Evolutionary conservation across 2,113 vertebrate genomes (phyloP).

Genomic region (Coreoperca whiteheadi): DNA sequence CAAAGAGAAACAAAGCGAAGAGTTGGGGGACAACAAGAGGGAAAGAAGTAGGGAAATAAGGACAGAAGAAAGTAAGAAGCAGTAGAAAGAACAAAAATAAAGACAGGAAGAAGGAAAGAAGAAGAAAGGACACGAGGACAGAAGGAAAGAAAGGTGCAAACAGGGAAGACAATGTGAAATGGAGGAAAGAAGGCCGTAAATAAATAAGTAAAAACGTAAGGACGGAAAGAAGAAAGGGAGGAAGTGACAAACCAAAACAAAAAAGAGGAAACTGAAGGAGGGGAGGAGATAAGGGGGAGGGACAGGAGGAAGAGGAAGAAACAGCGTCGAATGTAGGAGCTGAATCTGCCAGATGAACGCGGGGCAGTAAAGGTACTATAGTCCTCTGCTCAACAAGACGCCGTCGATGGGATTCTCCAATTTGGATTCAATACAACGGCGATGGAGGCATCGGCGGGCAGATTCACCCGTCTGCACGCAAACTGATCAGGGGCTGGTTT

Average conservation of each 20-base stretch:
- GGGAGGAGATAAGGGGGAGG: background rate
- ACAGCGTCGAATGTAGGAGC: no score
- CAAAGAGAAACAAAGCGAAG: background rate
- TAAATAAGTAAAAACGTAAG: background rate
- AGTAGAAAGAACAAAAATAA: no score
- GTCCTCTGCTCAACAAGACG: no score
- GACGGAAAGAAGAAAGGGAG: background rate
- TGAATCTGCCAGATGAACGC: no score
- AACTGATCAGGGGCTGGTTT: background rate
- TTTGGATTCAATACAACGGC: slow-evolving; percentile 29
- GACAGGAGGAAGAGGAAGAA: background rate
- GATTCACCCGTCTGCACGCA: background rate
- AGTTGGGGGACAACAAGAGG: no score
- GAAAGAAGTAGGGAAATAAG: background rate
- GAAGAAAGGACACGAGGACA: no score
- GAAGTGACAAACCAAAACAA: background rate
- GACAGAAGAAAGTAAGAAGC: background rate
- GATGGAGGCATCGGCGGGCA: slow-evolving; percentile 21
- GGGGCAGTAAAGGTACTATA: no score
- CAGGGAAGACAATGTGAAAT: background rate
- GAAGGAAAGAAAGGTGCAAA: no score
- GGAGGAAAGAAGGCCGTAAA: background rate
- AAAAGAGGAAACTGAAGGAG: background rate
- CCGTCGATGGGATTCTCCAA: slow-evolving; percentile 20
- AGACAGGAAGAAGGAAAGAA: no score